These are phyloP conservation scores for Mesorhabditis spiculigera DNA, from an alignment of 2,888 invertebrate species.

Conservation along the genomic window DNA sequence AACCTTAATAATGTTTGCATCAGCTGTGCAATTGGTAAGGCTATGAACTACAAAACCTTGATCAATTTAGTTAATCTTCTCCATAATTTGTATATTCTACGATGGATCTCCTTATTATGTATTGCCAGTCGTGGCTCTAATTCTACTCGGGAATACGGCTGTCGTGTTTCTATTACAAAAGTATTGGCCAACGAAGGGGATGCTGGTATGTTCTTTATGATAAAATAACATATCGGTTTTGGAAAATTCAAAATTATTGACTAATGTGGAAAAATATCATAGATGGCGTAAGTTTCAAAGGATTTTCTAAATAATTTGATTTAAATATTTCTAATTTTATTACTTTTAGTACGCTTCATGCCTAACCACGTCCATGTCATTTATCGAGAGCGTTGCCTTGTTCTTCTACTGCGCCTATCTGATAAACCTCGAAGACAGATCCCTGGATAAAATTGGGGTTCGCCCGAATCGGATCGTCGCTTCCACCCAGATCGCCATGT, in stretches of 20 bases:
- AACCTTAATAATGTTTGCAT: conserved; percentile 43
- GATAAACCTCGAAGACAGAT: conserved; percentile 29
- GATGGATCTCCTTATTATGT: conserved; percentile 51
- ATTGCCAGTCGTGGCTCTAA: conserved; percentile 26
- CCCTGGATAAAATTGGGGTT: conserved; percentile 28
- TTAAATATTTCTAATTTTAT: not conserved
- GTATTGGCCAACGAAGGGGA: conserved; percentile 33
- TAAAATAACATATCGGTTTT: not conserved
- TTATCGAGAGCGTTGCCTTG: conserved; percentile 44
- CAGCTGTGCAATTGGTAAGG: conserved; percentile 51
- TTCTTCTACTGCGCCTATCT: conserved; percentile 54
- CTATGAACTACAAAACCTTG: not conserved
- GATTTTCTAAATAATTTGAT: not conserved
- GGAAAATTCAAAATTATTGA: not conserved
- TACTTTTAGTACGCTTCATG: conserved; percentile 43
- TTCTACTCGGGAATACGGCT: conserved; percentile 46
- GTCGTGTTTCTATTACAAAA: conserved; percentile 46
- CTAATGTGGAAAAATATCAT: not conserved
- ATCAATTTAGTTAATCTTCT: conserved; percentile 46
- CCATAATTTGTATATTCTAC: conserved; percentile 52
- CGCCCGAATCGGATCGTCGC: conserved; percentile 52
- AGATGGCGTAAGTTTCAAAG: not conserved
- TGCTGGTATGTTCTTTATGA: conserved; percentile 36
- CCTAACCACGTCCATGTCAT: conserved; percentile 36
- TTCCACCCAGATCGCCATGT: conserved; percentile 57